A percentile compares a stretch with the other conserved stretches of the same genome.
These are phyloP conservation scores for Lasioglossum albipes DNA, from an alignment of 1,140 invertebrate species.

Conservation along the genomic window DNA sequence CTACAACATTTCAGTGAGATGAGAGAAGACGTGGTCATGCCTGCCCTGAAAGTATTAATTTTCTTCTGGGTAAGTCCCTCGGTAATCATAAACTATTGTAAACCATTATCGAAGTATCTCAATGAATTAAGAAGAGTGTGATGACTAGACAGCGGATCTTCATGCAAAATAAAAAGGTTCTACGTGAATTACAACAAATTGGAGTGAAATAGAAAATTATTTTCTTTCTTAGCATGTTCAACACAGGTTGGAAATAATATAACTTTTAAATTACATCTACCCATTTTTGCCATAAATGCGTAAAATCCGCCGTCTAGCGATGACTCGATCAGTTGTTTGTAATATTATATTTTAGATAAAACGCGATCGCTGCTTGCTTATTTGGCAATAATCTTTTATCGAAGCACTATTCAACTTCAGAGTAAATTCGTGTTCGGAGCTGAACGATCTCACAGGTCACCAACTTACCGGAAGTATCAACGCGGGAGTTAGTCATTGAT, in stretches of 20 bases:
- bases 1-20: background rate
- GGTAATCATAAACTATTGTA: background rate
- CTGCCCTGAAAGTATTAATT: background rate
- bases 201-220: too few species aligned
- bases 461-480: background rate
- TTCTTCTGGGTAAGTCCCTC: background rate
- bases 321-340: background rate
- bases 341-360: background rate
- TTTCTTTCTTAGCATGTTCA: too few species aligned
- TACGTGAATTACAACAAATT: too few species aligned
- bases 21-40: background rate
- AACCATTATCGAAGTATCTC: too few species aligned
- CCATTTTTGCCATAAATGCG: too few species aligned
- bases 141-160: too few species aligned
- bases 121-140: too few species aligned
- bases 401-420: too few species aligned
- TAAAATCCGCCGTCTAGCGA: too few species aligned
- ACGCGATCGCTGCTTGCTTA: background rate
- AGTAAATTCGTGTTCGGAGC: background rate
- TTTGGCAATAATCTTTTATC: background rate
- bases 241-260: too few species aligned
- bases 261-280: too few species aligned
- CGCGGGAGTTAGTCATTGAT: constrained; percentile 2
- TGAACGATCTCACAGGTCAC: background rate
- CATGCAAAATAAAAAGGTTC: too few species aligned